Evolutionary conservation across 2,888 invertebrate species (phyloP).

Genomic region (Prenolepis imparis): DNA sequence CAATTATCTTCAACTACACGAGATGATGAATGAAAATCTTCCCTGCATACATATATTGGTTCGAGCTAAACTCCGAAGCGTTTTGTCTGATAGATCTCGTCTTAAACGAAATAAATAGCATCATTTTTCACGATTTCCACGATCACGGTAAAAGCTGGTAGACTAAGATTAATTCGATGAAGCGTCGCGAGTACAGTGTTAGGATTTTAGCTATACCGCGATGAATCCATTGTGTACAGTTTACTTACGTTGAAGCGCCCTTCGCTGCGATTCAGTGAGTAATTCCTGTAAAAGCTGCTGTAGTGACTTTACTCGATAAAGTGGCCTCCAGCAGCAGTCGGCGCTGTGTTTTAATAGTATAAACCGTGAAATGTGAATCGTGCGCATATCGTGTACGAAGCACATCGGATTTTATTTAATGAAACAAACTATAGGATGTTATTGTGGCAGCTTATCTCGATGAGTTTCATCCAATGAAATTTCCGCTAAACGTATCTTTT

Average conservation of each 20-base stretch:
- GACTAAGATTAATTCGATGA: constrained; percentile 54
- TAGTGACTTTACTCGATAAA: constrained; percentile 70
- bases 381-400: constrained; percentile 2
- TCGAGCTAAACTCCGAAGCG: neutral
- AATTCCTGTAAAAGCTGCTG: constrained; percentile 55
- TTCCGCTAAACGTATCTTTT: constrained; percentile 7
- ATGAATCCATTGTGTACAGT: constrained; percentile 51
- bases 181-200: constrained; percentile 11
- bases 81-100: constrained; percentile 29
- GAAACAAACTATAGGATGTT: constrained; percentile 22
- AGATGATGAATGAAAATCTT: neutral
- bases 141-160: constrained; percentile 44
- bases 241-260: constrained; percentile 42
- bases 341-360: neutral
- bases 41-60: neutral
- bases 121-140: constrained; percentile 48
- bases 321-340: constrained; percentile 59
- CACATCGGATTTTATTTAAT: constrained; percentile 42
- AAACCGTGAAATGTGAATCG: constrained; percentile 20
- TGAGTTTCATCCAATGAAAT: constrained; percentile 27
- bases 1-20: constrained; percentile 23
- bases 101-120: constrained; percentile 49
- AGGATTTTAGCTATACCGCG: constrained; percentile 36
- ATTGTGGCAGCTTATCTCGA: constrained; percentile 30
- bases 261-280: constrained; percentile 50